These are phyloP conservation scores for Cygnus atratus DNA, from an alignment of 2,113 vertebrate genomes.

Conservation along the genomic window DNA sequence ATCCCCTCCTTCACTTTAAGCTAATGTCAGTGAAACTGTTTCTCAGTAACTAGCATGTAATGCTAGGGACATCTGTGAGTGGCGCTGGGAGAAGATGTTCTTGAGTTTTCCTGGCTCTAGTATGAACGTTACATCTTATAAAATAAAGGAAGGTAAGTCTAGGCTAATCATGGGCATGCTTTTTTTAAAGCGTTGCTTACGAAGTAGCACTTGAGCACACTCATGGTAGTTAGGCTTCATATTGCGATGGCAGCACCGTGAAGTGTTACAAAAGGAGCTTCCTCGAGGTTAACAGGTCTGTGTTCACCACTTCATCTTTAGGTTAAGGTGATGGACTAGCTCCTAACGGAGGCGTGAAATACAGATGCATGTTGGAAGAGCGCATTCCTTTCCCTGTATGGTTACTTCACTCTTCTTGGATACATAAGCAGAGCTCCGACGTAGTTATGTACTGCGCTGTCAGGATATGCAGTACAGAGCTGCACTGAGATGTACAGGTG, in stretches of 20 bases:
- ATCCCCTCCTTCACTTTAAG: background rate
- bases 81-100: background rate
- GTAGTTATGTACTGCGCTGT: background rate
- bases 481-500: background rate
- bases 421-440: background rate
- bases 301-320: background rate
- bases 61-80: background rate
- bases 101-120: background rate
- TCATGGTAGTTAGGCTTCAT: background rate
- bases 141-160: background rate
- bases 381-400: slow-evolving; percentile 23
- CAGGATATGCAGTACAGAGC: background rate
- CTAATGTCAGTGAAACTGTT: background rate
- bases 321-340: background rate
- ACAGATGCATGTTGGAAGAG: background rate
- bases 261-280: background rate
- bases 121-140: background rate
- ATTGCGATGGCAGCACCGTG: background rate
- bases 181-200: background rate
- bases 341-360: background rate
- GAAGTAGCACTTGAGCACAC: background rate
- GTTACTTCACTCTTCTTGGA: background rate
- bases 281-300: background rate
- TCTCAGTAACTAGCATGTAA: background rate
- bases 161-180: background rate